phyloP scores from a whole-genome alignment of 64 coral and sea anemone genomes.

The Anthopleura sola region DNA sequence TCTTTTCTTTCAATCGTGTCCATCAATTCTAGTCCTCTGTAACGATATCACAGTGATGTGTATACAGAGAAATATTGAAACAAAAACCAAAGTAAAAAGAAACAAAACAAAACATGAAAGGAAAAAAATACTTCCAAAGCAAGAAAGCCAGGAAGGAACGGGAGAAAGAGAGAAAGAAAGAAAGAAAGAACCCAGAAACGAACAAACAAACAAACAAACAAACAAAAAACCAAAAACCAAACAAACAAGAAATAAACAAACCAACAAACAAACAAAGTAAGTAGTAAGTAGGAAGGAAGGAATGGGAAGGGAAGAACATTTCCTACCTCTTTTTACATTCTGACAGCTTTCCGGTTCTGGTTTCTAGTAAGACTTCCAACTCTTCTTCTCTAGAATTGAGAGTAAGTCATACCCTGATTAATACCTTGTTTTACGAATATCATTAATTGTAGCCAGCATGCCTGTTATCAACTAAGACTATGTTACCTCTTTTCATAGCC shows the following conservation, averaged over 20 bases:
- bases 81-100: background rate
- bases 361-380: constrained; percentile 68
- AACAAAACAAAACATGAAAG: background rate
- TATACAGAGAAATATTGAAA: background rate
- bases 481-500: constrained; percentile 67
- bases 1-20: constrained; percentile 58
- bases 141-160: background rate
- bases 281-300: background rate
- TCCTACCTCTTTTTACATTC: constrained; percentile 67
- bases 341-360: constrained; percentile 65
- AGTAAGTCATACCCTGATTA: background rate
- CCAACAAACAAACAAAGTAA: background rate
- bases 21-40: constrained; percentile 66
- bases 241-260: background rate
- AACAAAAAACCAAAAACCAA: background rate
- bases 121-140: background rate
- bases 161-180: background rate
- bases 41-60: background rate
- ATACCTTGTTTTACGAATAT: too few relatives aligned
- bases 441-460: too few relatives aligned
- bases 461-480: too few relatives aligned
- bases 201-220: too few relatives aligned
- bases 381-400: constrained; percentile 74
- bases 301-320: background rate
- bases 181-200: background rate